Percentiles rank a stretch among this genome's conserved stretches.
phyloP scores from a whole-genome alignment of 2,797 vertebrate genomes.

The Clarias laeviceps region DNA sequence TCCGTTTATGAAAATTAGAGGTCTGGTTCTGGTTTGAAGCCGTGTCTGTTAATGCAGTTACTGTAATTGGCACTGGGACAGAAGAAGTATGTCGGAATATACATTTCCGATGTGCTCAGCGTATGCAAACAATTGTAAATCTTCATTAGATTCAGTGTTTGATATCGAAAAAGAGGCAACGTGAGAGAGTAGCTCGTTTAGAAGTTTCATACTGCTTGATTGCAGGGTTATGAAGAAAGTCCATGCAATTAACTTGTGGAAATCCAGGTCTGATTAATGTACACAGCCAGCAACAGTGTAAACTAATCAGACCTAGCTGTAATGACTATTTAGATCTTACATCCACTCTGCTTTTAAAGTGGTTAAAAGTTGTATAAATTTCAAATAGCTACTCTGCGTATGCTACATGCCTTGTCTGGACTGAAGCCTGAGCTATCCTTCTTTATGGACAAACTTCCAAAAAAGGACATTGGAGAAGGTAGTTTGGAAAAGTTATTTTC shows the following conservation, averaged over 20 bases:
- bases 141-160: conserved; percentile 23
- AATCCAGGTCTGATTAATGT: conserved; percentile 29
- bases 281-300: background rate
- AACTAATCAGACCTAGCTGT: conserved; percentile 20
- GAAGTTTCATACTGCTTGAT: conserved; percentile 44
- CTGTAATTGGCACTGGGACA: background rate
- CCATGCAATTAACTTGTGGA: conserved; percentile 30
- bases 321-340: conserved; percentile 11
- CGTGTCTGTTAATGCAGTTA: conserved; percentile 9
- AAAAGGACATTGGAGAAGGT: background rate
- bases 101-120: background rate
- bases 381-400: background rate
- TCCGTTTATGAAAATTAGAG: conserved; percentile 14
- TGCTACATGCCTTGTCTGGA: background rate
- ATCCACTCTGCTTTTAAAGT: background rate
- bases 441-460: background rate
- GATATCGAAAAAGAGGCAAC: conserved; percentile 5
- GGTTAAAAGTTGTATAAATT: background rate
- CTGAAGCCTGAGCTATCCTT: background rate
- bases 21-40: conserved; percentile 11
- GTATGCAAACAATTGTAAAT: conserved; percentile 6
- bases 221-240: conserved; percentile 57
- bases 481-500: background rate
- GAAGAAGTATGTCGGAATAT: background rate
- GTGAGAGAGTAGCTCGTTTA: background rate